Percentiles rank a stretch among this genome's conserved stretches.
These are phyloP conservation scores for Perdita meconis DNA, from an alignment of 2,888 invertebrate species.

Conservation along the genomic window DNA sequence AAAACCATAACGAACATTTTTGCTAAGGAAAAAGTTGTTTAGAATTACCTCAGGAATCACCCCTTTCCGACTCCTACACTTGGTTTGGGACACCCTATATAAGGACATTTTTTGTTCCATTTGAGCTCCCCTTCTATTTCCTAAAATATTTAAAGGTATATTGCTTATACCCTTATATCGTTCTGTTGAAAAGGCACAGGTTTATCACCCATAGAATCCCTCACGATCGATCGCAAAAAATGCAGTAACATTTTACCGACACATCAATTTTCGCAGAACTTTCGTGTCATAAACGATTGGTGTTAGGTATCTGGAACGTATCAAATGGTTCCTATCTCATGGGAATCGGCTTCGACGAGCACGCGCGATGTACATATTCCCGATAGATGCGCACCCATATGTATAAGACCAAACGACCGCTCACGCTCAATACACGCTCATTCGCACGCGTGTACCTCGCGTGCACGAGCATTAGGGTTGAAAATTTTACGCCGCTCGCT, in stretches of 20 bases:
- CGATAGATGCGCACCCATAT: slow-evolving; percentile 7
- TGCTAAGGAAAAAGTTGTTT: too few relatives aligned
- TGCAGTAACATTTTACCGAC: not conserved
- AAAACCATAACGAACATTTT: too few relatives aligned
- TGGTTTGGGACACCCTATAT: too few relatives aligned
- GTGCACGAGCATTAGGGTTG: slow-evolving; percentile 45
- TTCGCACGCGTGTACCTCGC: slow-evolving; percentile 39
- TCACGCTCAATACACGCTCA: slow-evolving; percentile 49
- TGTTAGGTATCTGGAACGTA: slow-evolving; percentile 16
- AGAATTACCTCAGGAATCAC: too few relatives aligned
- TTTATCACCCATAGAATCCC: not conserved
- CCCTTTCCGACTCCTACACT: too few relatives aligned
- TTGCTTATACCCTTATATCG: too few relatives aligned
- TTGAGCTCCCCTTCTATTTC: too few relatives aligned
- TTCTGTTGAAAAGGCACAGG: too few relatives aligned
- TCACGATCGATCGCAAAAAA: not conserved
- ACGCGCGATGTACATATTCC: not conserved
- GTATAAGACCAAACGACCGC: slow-evolving; percentile 44
- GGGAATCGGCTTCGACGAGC: slow-evolving; percentile 35
- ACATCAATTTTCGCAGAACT: slow-evolving; percentile 42
- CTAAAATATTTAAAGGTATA: too few relatives aligned
- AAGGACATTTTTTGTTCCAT: too few relatives aligned
- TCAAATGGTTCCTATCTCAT: slow-evolving; percentile 16
- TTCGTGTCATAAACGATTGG: slow-evolving; percentile 17
- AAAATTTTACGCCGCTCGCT: slow-evolving; percentile 65